Conservation (phyloP, 2,797 vertebrate genomes). For the Sitta carolinensis region DNA sequence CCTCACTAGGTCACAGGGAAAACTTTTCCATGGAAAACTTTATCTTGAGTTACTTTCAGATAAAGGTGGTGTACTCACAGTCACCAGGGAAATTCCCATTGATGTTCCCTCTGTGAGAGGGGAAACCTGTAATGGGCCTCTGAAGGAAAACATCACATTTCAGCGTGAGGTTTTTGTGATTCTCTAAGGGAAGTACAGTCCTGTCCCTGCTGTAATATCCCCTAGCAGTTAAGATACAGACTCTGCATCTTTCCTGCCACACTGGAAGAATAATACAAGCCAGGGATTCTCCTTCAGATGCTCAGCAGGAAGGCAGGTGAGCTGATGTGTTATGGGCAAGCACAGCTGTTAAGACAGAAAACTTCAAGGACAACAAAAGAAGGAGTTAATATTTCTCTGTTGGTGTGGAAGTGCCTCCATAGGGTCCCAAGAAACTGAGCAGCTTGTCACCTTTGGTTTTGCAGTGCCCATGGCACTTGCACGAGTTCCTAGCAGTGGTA, state of each 20-base stretch:
- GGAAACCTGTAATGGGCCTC: not conserved
- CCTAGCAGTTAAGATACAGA: not conserved
- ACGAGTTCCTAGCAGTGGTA: not conserved
- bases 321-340: not conserved
- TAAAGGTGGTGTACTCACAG: not conserved
- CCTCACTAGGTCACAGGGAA: not conserved
- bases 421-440: not conserved
- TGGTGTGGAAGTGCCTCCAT: not conserved
- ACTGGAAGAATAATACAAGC: not conserved
- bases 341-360: not conserved
- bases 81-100: not conserved
- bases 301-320: not conserved
- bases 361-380: not conserved
- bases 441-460: not conserved
- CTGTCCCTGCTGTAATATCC: not conserved
- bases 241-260: not conserved
- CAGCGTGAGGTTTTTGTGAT: fast-evolving
- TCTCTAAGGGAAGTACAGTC: not conserved
- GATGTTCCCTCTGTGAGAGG: not conserved
- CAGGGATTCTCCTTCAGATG: not conserved
- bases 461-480: not conserved
- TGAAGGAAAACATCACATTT: not conserved
- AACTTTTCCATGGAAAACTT: not conserved
- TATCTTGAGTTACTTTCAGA: conserved; percentile 6
- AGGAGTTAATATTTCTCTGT: not conserved